Evolutionary conservation across 1,140 invertebrate genomes (phyloP).

Genomic region (Cydia pomonella): DNA sequence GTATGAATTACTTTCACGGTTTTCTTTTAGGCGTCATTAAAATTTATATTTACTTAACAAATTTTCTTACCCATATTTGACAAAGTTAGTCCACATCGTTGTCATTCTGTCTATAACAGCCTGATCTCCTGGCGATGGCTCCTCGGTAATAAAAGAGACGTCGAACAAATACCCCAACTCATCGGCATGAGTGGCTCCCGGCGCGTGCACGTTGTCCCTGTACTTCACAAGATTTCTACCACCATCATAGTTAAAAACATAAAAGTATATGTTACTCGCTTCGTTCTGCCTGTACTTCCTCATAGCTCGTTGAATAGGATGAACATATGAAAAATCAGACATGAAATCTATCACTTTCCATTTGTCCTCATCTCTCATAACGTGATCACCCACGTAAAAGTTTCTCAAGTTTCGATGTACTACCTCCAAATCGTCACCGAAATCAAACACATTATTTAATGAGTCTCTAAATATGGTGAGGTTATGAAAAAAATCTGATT

Average conservation of each 20-base stretch:
- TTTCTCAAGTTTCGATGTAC: neutral
- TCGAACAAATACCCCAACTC: slow-evolving; percentile 31
- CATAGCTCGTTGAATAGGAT: slow-evolving; percentile 25
- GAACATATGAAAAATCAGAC: slow-evolving; percentile 16
- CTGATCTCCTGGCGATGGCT: neutral
- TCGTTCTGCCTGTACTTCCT: slow-evolving; percentile 10
- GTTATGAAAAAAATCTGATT: neutral
- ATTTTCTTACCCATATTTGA: slow-evolving; percentile 31
- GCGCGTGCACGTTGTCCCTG: neutral
- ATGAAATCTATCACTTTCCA: neutral
- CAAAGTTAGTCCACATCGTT: slow-evolving; percentile 34
- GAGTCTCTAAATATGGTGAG: neutral
- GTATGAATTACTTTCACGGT: too few relatives aligned
- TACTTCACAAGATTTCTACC: slow-evolving; percentile 6
- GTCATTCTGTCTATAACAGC: slow-evolving; percentile 17
- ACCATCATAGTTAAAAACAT: slow-evolving; percentile 24
- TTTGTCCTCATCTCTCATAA: neutral
- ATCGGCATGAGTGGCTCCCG: neutral
- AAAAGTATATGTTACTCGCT: slow-evolving; percentile 4
- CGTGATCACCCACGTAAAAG: slow-evolving; percentile 31
- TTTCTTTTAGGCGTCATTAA: too few relatives aligned
- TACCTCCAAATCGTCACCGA: neutral
- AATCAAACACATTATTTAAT: slow-evolving; percentile 19
- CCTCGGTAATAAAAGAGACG: neutral
- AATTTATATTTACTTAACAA: neutral